Conservation (phyloP, 1,140 invertebrate genomes). For the Hesperophylax magnus region DNA sequence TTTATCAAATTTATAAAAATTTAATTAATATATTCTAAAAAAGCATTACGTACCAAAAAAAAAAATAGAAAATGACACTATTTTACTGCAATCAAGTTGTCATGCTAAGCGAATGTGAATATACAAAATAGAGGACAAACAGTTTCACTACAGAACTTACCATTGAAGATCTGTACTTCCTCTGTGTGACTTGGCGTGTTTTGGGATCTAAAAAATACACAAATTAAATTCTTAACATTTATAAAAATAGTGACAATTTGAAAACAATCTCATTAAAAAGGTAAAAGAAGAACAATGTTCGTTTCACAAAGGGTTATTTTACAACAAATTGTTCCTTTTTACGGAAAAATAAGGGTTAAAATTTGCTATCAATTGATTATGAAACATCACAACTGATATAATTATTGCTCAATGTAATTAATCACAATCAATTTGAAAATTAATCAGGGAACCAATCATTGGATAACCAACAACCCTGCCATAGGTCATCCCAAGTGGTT, state of each 20-base stretch:
- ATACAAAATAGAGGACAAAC: not conserved
- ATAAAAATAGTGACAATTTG: no score
- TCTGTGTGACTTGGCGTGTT: constrained; percentile 94
- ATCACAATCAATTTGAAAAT: no score
- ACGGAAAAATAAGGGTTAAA: no score
- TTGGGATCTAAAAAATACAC: constrained; percentile 87
- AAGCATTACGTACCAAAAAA: constrained; percentile 23
- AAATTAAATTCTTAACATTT: not conserved
- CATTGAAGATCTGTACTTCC: constrained; percentile 98
- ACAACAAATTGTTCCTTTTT: no score
- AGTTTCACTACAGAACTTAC: constrained; percentile 76
- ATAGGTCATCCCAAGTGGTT: no score
- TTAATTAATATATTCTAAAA: constrained; percentile 31
- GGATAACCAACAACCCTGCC: no score
- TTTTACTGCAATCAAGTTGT: not conserved
- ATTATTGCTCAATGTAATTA: no score
- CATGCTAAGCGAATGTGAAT: not conserved
- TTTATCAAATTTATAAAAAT: not conserved
- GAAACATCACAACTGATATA: no score
- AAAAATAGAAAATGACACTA: not conserved
- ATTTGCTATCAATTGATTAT: no score
- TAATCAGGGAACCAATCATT: no score
- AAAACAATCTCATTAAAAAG: not conserved
- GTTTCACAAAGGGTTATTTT: no score
- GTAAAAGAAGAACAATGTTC: not conserved